Base-by-base conservation (phyloP, 2,888 invertebrate genomes). In the Altica lythri region DNA sequence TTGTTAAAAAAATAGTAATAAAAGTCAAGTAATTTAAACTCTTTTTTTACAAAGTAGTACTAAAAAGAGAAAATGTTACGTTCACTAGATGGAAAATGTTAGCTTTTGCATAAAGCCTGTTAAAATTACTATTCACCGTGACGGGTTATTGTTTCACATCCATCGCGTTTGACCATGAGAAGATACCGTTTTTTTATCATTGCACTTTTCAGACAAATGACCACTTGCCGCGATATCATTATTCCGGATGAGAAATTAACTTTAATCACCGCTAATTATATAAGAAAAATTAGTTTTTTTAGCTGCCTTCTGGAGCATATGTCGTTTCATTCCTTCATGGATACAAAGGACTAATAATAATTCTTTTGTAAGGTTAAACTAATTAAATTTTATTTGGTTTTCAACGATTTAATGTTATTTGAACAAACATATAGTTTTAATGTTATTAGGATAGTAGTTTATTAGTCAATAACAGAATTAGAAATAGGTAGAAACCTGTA, bases 151-250 rank as follows among this genome's bases (percentile, higher is more conserved):
- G 47, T 55, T 43, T 50, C 40, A 45, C 34, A 38, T 50, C 49
- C 55, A 27, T 34, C 54, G 48, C 40, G 35, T 45, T 55, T 55
- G 55, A 53, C 58, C 58, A 55, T 60, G 60, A 57, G 49, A 57
- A 55, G 47, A 48, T 55, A 57, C 59, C 59, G 59, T 59, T 54
- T 60, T 46, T 60, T 34, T 48, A 55, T 19, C 52, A 57, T 55
- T 55, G 57, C 60, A 50, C 47, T 57, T 50, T 45, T 50, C 55
- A 30, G 42, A 46, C 55, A 40, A 55, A 55, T 50, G 55, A 50
- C 50, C 55, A 55, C 40, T 40, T 40, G 49, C 55, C 42, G 45
- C 50, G 45, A 49, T 55, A 50, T 50, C 50, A 50, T 51, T 45
- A 55, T 46, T 49, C 38, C 47, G 47, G 47, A 48, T 48, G 47